Evolutionary conservation across 1,140 invertebrate genomes (phyloP).

Genomic region (Hyposmocoma kahamanoa): DNA sequence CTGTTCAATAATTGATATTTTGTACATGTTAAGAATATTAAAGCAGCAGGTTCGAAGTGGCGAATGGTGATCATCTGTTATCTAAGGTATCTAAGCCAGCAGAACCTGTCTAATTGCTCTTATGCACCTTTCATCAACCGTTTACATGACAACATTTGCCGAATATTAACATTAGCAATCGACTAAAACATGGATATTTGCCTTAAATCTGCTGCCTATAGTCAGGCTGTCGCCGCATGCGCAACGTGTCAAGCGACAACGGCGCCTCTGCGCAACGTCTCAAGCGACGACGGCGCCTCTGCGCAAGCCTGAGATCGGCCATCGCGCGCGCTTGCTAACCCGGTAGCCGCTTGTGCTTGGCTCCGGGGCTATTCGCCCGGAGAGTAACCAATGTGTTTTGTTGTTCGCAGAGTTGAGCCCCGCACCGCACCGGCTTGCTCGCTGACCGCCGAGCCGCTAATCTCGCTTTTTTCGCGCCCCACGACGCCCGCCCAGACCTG

Average conservation of each 20-base stretch:
- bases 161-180: conserved; percentile 26
- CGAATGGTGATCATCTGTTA: conserved; percentile 16
- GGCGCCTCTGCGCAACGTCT: not conserved
- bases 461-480: conserved; percentile 67
- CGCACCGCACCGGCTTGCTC: conserved; percentile 70
- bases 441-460: conserved; percentile 71
- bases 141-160: conserved; percentile 22
- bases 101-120: conserved; percentile 19
- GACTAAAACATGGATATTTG: conserved; percentile 12
- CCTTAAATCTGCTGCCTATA: conserved; percentile 20
- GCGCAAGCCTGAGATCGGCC: conserved; percentile 44
- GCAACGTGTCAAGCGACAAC: not conserved
- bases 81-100: conserved; percentile 23
- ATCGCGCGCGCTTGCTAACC: conserved; percentile 60
- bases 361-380: conserved; percentile 52
- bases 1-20: too few species aligned
- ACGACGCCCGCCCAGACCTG: conserved; percentile 54
- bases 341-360: conserved; percentile 67
- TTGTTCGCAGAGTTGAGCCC: conserved; percentile 73
- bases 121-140: conserved; percentile 18
- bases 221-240: not conserved
- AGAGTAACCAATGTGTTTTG: conserved; percentile 72
- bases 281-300: conserved; percentile 8
- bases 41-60: conserved; percentile 21
- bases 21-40: too few species aligned